phyloP scores from a whole-genome alignment of 2,888 invertebrate species.

The Noctua fimbriata region DNA sequence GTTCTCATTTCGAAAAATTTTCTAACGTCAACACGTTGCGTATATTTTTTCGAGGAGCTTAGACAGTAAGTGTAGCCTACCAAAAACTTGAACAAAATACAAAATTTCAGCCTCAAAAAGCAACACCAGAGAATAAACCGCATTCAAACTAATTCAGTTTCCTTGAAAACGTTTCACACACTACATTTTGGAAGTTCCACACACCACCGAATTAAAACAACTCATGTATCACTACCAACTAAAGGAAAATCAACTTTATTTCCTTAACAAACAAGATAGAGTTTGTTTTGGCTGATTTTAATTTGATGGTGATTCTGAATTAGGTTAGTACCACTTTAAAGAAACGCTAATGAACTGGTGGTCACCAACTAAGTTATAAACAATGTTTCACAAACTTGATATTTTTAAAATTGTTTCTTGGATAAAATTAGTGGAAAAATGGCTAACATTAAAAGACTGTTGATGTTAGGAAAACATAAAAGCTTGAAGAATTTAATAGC shows the following conservation, averaged over 20 bases:
- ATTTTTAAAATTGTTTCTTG: slow-evolving; percentile 1
- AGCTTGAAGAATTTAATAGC: too few species aligned
- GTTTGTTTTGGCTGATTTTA: neutral
- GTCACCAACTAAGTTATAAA: slow-evolving; percentile 31
- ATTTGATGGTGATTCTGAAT: slow-evolving; percentile 19
- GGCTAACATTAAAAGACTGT: neutral
- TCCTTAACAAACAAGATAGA: fast-evolving
- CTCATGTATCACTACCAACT: neutral
- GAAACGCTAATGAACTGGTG: slow-evolving; percentile 53
- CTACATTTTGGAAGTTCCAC: slow-evolving; percentile 37
- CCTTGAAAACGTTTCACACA: slow-evolving; percentile 51
- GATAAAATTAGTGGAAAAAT: neutral
- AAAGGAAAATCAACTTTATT: neutral
- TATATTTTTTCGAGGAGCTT: neutral
- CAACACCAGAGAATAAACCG: slow-evolving; percentile 25
- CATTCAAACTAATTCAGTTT: slow-evolving; percentile 50
- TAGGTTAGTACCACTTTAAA: slow-evolving; percentile 35
- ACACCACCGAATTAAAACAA: slow-evolving; percentile 4
- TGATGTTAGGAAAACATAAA: neutral
- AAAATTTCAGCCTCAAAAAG: slow-evolving; percentile 34
- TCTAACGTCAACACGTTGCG: neutral
- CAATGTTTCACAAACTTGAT: slow-evolving; percentile 6
- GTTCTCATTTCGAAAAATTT: neutral
- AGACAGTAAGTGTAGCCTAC: neutral
- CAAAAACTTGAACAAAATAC: slow-evolving; percentile 13